These are phyloP conservation scores for Nycticryphes semicollaris DNA, from an alignment of 2,113 vertebrate species.

Conservation along the genomic window DNA sequence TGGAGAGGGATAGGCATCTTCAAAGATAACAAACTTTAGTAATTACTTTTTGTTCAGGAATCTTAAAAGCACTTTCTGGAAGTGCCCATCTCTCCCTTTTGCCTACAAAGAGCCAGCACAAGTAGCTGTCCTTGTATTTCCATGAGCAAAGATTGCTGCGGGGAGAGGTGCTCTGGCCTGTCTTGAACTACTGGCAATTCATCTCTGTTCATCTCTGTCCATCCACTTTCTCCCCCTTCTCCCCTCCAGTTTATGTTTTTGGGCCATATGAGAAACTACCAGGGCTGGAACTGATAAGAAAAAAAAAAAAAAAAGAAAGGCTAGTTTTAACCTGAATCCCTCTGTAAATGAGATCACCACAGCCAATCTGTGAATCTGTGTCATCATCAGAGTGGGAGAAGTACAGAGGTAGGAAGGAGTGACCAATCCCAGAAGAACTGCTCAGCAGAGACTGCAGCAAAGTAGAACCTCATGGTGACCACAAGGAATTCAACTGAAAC, in stretches of 20 bases:
- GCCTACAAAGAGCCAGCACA: background rate
- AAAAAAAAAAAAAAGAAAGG: background rate
- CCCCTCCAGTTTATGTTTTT: background rate
- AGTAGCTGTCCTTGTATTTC: background rate
- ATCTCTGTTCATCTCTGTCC: background rate
- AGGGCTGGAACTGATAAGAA: background rate
- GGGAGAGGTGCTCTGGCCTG: background rate
- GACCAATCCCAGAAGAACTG: fast-evolving
- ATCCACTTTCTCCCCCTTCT: background rate
- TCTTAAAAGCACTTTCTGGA: background rate
- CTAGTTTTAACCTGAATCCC: background rate
- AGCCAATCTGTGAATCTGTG: background rate
- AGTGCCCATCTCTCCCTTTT: background rate
- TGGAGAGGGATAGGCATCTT: background rate
- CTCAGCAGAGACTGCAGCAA: background rate
- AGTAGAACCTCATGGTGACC: fast-evolving
- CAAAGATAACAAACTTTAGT: background rate
- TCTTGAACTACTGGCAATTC: no score
- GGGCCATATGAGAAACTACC: background rate
- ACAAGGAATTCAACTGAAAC: background rate
- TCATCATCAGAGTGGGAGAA: background rate
- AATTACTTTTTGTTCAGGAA: background rate
- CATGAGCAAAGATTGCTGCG: background rate
- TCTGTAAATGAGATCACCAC: background rate
- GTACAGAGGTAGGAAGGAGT: background rate